phyloP scores from a whole-genome alignment of 2,113 vertebrate genomes.

The Rhizomys pruinosus region DNA sequence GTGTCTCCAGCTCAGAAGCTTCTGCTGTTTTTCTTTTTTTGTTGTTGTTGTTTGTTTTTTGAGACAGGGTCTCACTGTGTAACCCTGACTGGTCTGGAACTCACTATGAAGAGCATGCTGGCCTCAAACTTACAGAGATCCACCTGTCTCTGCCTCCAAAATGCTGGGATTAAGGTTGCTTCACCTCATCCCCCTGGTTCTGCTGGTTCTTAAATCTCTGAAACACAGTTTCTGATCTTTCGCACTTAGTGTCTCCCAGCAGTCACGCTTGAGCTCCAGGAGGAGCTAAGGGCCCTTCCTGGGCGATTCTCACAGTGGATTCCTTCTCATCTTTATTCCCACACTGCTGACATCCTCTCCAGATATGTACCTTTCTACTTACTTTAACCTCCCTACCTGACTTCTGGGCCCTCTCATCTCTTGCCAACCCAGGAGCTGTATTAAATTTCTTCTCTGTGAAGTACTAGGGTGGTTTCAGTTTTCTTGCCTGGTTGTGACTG shows the following conservation, averaged over 20 bases:
- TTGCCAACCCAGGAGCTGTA: not conserved
- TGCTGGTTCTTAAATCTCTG: not conserved
- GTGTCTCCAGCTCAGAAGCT: not conserved
- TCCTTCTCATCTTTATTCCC: not conserved
- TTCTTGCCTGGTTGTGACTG: not conserved
- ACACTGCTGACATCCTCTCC: not conserved
- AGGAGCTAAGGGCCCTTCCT: not conserved
- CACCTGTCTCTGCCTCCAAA: too few species aligned
- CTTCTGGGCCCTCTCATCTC: not conserved
- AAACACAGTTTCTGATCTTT: not conserved
- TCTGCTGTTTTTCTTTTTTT: too few species aligned
- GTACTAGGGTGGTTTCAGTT: not conserved
- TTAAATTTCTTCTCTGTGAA: conserved; percentile 11
- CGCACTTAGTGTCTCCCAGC: not conserved
- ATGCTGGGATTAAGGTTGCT: too few species aligned
- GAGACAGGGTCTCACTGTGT: too few species aligned
- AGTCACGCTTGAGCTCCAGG: not conserved
- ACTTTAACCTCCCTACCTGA: not conserved
- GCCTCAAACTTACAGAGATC: too few species aligned
- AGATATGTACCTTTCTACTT: not conserved
- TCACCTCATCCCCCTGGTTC: too few species aligned
- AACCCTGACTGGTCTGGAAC: too few species aligned
- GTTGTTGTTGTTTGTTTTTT: too few species aligned
- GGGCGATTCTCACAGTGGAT: not conserved
- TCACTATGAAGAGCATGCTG: too few species aligned